Evolutionary conservation across 2,113 vertebrate species (phyloP).

Genomic region (Dipodomys merriami): DNA sequence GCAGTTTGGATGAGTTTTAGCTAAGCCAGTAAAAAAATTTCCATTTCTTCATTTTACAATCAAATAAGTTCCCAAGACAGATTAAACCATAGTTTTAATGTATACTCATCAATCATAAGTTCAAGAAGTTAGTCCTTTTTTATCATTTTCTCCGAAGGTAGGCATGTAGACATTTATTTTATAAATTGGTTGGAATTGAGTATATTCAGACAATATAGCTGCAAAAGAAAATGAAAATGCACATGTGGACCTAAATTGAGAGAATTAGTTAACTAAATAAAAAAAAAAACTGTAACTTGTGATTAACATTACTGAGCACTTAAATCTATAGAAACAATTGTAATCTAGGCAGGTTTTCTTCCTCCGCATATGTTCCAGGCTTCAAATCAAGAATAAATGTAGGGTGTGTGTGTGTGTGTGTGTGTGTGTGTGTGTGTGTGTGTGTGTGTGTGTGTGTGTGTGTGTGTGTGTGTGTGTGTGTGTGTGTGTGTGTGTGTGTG

Average conservation of each 20-base stretch:
- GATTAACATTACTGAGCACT: not conserved
- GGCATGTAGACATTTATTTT: not conserved
- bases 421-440: no score
- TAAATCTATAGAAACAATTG: not conserved
- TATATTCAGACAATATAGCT: not conserved
- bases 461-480: no score
- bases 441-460: no score
- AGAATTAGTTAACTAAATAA: not conserved
- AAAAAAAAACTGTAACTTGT: not conserved
- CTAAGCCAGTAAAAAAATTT: not conserved
- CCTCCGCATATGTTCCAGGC: not conserved
- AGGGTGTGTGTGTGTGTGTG: no score
- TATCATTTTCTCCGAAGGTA: not conserved
- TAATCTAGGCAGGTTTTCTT: not conserved
- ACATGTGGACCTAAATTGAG: not conserved
- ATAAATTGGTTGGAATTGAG: not conserved
- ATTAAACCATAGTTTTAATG: not conserved
- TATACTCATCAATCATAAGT: not conserved
- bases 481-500: no score
- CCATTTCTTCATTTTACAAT: constrained; percentile 8
- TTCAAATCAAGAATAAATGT: not conserved
- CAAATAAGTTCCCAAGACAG: not conserved
- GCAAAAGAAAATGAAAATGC: not conserved
- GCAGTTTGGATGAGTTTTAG: not conserved
- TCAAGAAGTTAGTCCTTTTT: not conserved